Conservation (phyloP, 2,113 vertebrate genomes). For the Symphodus melops region DNA sequence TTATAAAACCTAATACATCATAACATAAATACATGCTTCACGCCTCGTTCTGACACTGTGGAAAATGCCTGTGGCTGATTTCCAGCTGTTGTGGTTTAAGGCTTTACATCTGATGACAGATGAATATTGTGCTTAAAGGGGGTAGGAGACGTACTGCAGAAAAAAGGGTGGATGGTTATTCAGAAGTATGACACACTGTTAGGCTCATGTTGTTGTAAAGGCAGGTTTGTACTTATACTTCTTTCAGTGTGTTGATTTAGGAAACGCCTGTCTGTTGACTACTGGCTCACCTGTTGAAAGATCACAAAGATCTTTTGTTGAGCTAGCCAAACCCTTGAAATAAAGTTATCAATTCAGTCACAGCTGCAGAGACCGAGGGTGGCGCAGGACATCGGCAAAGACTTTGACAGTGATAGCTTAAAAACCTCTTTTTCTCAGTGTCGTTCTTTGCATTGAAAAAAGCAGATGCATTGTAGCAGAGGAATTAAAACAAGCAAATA, state of each 20-base stretch:
- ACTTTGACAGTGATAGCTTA: background rate
- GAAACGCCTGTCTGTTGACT: slow-evolving; percentile 47
- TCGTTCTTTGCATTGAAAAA: no score
- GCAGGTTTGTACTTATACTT: slow-evolving; percentile 31
- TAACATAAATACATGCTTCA: slow-evolving; percentile 43
- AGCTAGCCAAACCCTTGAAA: slow-evolving; percentile 34
- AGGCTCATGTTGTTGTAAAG: slow-evolving; percentile 14
- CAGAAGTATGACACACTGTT: slow-evolving; percentile 8
- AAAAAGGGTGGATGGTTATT: slow-evolving; percentile 20
- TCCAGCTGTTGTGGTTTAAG: slow-evolving; percentile 40
- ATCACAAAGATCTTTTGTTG: slow-evolving; percentile 40
- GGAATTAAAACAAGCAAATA: slow-evolving; percentile 27
- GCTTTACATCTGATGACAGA: slow-evolving; percentile 47
- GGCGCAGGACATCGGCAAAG: background rate
- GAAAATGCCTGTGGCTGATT: slow-evolving; percentile 58
- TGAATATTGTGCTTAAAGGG: slow-evolving; percentile 10
- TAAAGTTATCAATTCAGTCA: background rate
- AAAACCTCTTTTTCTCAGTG: slow-evolving; percentile 10
- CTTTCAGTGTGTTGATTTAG: slow-evolving; percentile 41
- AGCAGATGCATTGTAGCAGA: slow-evolving; percentile 6
- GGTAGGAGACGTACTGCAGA: slow-evolving; percentile 13
- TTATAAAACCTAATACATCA: slow-evolving; percentile 54
- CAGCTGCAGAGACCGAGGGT: slow-evolving; percentile 34
- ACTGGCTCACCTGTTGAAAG: slow-evolving; percentile 28
- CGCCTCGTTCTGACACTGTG: slow-evolving; percentile 28